Percentiles rank a stretch among this genome's conserved stretches.
phyloP scores from a whole-genome alignment of 2,888 invertebrate species.

The Baccha elongata region DNA sequence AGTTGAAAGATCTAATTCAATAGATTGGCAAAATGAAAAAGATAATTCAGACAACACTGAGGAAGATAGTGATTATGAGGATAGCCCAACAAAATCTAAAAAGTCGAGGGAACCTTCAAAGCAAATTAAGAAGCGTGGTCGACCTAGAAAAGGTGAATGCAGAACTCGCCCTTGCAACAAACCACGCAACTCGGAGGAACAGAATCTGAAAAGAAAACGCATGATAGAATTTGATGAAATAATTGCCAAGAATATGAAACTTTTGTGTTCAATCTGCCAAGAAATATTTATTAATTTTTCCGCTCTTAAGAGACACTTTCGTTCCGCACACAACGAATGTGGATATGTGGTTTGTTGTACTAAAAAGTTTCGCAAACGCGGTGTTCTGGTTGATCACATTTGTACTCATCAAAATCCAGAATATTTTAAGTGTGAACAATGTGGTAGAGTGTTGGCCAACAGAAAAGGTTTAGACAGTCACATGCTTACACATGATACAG shows the following conservation, averaged over 20 bases:
- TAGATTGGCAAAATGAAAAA: conserved; percentile 44
- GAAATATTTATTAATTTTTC: conserved; percentile 76
- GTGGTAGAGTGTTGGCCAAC: conserved; percentile 77
- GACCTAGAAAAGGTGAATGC: conserved; percentile 39
- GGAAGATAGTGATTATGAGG: conserved; percentile 63
- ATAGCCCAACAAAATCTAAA: not conserved
- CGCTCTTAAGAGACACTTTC: conserved; percentile 76
- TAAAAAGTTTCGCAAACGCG: conserved; percentile 78
- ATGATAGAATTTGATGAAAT: conserved; percentile 77
- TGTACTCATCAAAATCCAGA: conserved; percentile 79
- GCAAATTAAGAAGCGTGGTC: conserved; percentile 33
- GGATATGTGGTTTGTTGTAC: conserved; percentile 80
- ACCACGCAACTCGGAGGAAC: conserved; percentile 24
- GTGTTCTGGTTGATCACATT: conserved; percentile 79
- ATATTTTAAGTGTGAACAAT: conserved; percentile 79
- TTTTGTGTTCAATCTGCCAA: conserved; percentile 78
- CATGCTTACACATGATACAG: conserved; percentile 76
- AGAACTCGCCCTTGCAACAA: conserved; percentile 18
- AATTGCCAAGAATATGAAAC: conserved; percentile 78
- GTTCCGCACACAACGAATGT: conserved; percentile 77
- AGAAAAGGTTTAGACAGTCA: conserved; percentile 78
- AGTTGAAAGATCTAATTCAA: not conserved
- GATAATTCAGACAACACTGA: conserved; percentile 33
- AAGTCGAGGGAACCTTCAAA: not conserved
- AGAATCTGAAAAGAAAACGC: conserved; percentile 46